phyloP scores from a whole-genome alignment of 2,797 vertebrate species.

The Gymnothorax javanicus region DNA sequence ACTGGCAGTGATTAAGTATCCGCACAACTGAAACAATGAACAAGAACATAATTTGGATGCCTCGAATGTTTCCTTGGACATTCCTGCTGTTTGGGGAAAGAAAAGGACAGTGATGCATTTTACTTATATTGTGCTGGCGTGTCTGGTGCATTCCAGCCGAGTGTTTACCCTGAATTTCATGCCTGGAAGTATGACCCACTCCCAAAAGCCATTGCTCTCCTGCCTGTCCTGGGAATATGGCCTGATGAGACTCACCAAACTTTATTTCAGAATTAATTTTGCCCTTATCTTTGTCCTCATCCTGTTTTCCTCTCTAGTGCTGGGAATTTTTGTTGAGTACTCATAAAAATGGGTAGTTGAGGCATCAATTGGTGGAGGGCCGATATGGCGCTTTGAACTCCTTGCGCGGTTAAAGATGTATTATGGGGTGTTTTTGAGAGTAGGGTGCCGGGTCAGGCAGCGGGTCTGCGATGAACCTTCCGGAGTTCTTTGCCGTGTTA shows the following conservation, averaged over 20 bases:
- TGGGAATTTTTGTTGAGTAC: not conserved
- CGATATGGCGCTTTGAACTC: slow-evolving; percentile 36
- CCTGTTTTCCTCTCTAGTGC: not conserved
- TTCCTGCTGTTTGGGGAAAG: not conserved
- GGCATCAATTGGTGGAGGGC: not conserved
- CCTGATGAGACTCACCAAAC: not conserved
- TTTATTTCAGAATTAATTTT: not conserved
- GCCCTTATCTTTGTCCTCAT: not conserved
- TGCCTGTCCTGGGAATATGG: not conserved
- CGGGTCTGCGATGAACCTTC: not conserved
- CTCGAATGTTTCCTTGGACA: not conserved
- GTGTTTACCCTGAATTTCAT: not conserved
- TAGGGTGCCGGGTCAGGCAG: too few relatives aligned
- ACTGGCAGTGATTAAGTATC: not conserved
- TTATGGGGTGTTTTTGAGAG: too few relatives aligned
- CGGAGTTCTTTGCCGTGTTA: too few relatives aligned
- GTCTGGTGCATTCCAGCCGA: not conserved
- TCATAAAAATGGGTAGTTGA: not conserved
- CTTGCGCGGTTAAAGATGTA: not conserved
- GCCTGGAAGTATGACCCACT: not conserved
- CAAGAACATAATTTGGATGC: slow-evolving; percentile 5
- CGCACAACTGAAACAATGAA: not conserved
- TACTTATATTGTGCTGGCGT: not conserved
- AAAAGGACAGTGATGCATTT: not conserved
- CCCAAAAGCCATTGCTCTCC: not conserved